Evolutionary conservation across 2,888 invertebrate species (phyloP).

Genomic region (Ernsta delagoae): DNA sequence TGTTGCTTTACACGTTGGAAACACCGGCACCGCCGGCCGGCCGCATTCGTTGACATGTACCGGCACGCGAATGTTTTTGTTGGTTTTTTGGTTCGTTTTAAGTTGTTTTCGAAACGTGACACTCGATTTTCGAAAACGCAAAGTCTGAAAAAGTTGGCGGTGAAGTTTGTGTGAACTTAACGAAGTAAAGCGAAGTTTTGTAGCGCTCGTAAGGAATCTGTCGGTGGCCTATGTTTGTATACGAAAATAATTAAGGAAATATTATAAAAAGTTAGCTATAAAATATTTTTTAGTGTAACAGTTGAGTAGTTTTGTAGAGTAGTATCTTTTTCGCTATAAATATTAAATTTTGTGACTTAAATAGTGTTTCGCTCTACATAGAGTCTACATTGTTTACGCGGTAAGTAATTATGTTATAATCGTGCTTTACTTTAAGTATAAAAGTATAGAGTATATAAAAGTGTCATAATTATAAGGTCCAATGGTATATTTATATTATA

Average conservation of each 20-base stretch:
- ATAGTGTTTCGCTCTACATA: slow-evolving; percentile 10
- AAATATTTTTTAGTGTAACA: slow-evolving; percentile 6
- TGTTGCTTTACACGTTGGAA: slow-evolving; percentile 62
- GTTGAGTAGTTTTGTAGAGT: slow-evolving; percentile 21
- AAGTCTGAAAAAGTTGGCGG: slow-evolving; percentile 42
- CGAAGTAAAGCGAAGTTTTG: slow-evolving; percentile 37
- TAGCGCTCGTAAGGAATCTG: slow-evolving; percentile 22
- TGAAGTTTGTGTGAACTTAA: slow-evolving; percentile 37
- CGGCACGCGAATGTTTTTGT: slow-evolving; percentile 82
- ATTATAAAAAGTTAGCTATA: slow-evolving; percentile 13
- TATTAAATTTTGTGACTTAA: slow-evolving; percentile 20
- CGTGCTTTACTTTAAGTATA: background rate
- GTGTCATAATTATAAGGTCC: background rate
- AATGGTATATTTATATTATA: too few relatives aligned
- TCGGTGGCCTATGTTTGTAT: slow-evolving; percentile 46
- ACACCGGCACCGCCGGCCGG: slow-evolving; percentile 54
- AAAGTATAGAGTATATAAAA: too few relatives aligned
- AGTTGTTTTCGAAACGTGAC: slow-evolving; percentile 62
- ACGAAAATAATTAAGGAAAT: slow-evolving; percentile 40
- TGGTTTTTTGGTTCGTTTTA: slow-evolving; percentile 57
- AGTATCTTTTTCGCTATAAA: slow-evolving; percentile 6
- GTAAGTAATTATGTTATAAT: slow-evolving; percentile 10
- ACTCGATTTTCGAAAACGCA: slow-evolving; percentile 51
- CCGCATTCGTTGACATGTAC: slow-evolving; percentile 79
- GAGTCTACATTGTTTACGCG: slow-evolving; percentile 6